Evolutionary conservation across 2,113 vertebrate species (phyloP), one percentile per base, ranked within the genome.

Genomic region (Cebus imitator): DNA sequence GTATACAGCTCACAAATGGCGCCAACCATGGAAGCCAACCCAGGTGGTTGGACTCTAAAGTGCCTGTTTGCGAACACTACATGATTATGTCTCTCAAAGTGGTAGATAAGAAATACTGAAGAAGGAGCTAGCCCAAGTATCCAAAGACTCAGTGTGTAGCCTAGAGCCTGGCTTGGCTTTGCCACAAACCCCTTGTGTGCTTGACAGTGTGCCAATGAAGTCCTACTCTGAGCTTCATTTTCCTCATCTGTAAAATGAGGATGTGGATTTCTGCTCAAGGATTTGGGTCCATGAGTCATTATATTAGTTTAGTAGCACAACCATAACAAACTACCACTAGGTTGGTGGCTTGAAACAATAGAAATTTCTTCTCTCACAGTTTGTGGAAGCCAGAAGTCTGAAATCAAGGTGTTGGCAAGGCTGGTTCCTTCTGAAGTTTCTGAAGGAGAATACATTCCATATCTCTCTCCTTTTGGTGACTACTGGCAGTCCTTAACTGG

Each of bases 301-400:
- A 6, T 40, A 32, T 73, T 78, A 70, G 73, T 57, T 91, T 91
- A 58, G 3, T 91, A 21, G 61, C 43, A 45, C 40, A 23, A 16
- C 61, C 37, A 21, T 84, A 43, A 72, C 45, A 91, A 83, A 87
- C 75, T 17, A 43, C 35, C 37, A 43, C n/a, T 61, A 84, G 87
- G 27, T 91, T 91, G 21, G 50, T 93, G 43, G 21, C 61, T 97
- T 70, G 35, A 93, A 75, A 86, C 68, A 90, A 48, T n/a, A 78
- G 86, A 87, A 80, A 89, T 82, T 87, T 82, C 52, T 87, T 87
- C 5, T 50, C 43, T 96, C 50, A 55, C 3, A 64, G 23, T 64
- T 52, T 13, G 5, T 83, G 48, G 84, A 94, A 84, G 37, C 16
- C 45, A 32, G 45, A 94, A 37, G 6, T 79, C 40, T 58, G 18